A percentile compares a stretch with the other conserved stretches of the same genome.
Conservation (phyloP, 2,797 vertebrate species). For the Oryzias sinensis region DNA sequence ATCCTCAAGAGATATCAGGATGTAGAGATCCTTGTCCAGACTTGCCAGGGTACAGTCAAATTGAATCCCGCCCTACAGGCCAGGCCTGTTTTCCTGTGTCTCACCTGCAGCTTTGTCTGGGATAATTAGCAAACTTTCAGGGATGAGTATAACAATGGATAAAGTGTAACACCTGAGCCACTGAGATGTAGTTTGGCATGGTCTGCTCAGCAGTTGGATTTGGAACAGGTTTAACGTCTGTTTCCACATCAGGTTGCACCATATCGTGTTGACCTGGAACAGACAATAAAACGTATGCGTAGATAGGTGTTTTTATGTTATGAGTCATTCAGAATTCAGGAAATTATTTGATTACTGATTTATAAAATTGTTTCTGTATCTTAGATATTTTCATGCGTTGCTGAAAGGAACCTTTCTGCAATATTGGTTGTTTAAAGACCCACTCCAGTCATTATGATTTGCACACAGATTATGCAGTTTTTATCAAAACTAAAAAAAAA, state of each 20-base stretch:
- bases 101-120: slow-evolving; percentile 48
- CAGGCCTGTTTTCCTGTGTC: slow-evolving; percentile 69
- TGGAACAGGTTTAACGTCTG: slow-evolving; percentile 11
- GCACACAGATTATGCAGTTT: too few species aligned
- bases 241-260: not conserved
- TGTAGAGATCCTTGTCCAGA: slow-evolving; percentile 65
- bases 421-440: too few species aligned
- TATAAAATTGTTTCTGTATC: too few species aligned
- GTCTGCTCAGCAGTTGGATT: slow-evolving; percentile 1
- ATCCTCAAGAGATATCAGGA: slow-evolving; percentile 45
- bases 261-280: not conserved
- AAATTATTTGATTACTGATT: not conserved
- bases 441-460: too few species aligned
- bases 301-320: not conserved
- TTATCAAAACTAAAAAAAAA: too few species aligned
- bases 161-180: slow-evolving; percentile 63
- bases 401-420: too few species aligned
- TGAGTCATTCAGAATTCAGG: not conserved
- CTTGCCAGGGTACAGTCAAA: slow-evolving; percentile 68
- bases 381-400: too few species aligned
- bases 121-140: slow-evolving; percentile 67
- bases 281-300: not conserved
- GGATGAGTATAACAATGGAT: slow-evolving; percentile 41
- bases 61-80: slow-evolving; percentile 69
- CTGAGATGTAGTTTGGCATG: not conserved